Percentiles rank a stretch among this genome's conserved stretches.
Evolutionary conservation across 2,113 vertebrate genomes (phyloP).

Genomic region (Sclerurus mexicanus): DNA sequence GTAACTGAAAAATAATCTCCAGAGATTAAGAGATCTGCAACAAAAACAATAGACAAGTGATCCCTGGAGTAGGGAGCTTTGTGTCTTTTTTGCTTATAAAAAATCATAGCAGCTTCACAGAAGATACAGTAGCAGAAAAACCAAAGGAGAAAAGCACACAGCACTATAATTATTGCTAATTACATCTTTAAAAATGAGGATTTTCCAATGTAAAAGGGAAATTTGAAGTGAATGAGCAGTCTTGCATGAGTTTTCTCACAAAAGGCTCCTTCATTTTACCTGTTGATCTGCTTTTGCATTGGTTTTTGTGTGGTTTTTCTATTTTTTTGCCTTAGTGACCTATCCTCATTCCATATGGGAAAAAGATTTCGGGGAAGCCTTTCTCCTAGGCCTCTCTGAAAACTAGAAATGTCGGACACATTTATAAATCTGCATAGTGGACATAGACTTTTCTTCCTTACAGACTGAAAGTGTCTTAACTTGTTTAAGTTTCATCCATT

Average conservation of each 20-base stretch:
- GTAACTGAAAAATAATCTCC: constrained; percentile 31
- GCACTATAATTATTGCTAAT: constrained; percentile 4
- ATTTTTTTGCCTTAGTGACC: neutral
- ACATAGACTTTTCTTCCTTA: neutral
- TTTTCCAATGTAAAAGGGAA: neutral
- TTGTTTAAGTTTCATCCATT: neutral
- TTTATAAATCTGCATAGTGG: neutral
- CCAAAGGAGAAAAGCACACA: neutral
- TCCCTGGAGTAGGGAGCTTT: neutral
- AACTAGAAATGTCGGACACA: neutral
- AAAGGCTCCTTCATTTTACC: neutral
- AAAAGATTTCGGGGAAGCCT: neutral
- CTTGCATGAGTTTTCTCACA: neutral
- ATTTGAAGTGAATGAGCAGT: neutral
- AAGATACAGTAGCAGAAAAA: neutral
- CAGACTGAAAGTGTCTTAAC: neutral
- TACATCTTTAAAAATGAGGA: neutral
- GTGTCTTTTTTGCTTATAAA: neutral
- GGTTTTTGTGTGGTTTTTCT: neutral
- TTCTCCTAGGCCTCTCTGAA: neutral
- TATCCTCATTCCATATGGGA: neutral
- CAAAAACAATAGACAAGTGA: constrained; percentile 25
- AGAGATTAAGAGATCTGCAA: constrained; percentile 36
- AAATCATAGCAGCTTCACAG: neutral
- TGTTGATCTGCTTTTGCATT: neutral